Conservation (phyloP, 1,140 invertebrate species). For the Trichomalopsis sarcophagae region DNA sequence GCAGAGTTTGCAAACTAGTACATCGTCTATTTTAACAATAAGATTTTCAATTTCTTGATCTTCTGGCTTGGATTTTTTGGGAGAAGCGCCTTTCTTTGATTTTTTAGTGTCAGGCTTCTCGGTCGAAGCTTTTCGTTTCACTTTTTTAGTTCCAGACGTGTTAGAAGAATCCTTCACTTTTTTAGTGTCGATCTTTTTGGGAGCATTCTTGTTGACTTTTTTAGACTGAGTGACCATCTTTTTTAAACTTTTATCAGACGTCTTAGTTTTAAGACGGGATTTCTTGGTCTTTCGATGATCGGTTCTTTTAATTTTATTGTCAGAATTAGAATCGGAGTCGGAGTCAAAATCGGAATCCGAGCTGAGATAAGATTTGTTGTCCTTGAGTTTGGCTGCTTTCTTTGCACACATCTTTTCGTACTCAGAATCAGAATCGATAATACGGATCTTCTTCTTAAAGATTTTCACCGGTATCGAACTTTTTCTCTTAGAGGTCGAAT, state of each 20-base stretch:
- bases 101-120: not conserved
- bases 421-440: not conserved
- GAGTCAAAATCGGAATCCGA: not conserved
- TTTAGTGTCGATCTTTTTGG: not conserved
- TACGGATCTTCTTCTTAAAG: not conserved
- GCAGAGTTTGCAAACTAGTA: constrained; percentile 66
- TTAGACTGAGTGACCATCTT: not conserved
- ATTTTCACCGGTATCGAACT: not conserved
- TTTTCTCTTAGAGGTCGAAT: not conserved
- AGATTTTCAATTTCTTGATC: not conserved
- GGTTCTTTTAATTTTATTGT: not conserved
- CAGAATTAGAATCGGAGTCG: not conserved
- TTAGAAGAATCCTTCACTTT: too few relatives aligned
- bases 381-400: too few relatives aligned
- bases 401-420: too few relatives aligned
- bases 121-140: not conserved
- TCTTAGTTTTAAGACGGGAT: not conserved
- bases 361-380: not conserved
- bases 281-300: not conserved
- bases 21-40: constrained; percentile 11
- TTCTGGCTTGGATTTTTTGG: not conserved
- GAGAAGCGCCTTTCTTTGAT: not conserved
- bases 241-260: not conserved
- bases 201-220: not conserved
- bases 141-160: not conserved